phyloP scores from a whole-genome alignment of 2,113 vertebrate species.

The Carlito syrichta region DNA sequence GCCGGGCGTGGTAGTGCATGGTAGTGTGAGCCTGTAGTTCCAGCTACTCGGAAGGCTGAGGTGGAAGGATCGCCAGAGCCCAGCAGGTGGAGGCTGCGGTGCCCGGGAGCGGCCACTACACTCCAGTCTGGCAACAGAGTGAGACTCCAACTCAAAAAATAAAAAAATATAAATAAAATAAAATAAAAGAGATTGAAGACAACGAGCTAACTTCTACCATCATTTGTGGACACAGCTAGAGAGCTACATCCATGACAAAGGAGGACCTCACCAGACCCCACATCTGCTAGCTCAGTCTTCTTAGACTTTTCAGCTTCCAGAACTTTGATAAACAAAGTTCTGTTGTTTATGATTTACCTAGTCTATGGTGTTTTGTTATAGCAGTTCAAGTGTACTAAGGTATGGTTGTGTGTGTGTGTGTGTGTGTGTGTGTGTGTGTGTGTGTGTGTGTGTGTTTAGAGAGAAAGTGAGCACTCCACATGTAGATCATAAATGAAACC shows the following conservation, averaged over 20 bases:
- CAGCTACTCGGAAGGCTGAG: too few species aligned
- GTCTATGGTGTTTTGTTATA: neutral
- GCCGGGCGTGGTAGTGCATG: too few species aligned
- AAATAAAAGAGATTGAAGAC: too few species aligned
- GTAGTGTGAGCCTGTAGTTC: too few species aligned
- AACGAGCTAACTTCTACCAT: neutral
- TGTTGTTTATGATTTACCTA: neutral
- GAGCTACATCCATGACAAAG: neutral
- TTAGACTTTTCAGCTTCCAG: neutral
- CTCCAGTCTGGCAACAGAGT: too few species aligned
- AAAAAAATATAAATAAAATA: too few species aligned
- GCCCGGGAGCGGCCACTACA: too few species aligned
- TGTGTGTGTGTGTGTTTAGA: neutral
- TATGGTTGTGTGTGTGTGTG: neutral
- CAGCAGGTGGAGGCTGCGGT: too few species aligned
- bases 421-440: neutral
- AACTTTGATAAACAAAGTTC: neutral
- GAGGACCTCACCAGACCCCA: neutral
- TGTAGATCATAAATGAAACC: neutral
- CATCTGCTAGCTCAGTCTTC: neutral
- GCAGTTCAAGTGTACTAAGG: neutral
- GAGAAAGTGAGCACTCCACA: neutral
- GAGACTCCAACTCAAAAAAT: too few species aligned
- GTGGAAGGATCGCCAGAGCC: too few species aligned
- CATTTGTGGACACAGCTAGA: neutral